phyloP scores from a whole-genome alignment of 2,888 invertebrate genomes.

The Acronicta alni region DNA sequence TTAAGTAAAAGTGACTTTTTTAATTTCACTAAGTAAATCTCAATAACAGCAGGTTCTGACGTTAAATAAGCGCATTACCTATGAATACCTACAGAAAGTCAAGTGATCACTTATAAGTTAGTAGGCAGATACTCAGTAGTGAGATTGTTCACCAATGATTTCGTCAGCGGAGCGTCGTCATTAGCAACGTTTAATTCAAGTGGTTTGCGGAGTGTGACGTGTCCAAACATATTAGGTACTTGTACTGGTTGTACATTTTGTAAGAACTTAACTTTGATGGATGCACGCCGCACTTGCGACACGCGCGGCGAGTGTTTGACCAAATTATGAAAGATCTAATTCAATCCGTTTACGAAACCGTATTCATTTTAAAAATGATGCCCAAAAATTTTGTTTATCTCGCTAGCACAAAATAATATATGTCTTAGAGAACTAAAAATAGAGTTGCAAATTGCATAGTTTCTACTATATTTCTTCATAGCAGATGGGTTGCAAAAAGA shows the following conservation, averaged over 20 bases:
- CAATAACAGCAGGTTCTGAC: too few species aligned
- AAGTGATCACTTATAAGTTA: too few species aligned
- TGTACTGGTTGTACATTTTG: conserved; percentile 2
- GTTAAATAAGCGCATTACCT: too few species aligned
- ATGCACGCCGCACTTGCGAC: conserved; percentile 23
- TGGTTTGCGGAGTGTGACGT: neutral
- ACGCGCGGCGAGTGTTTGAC: conserved; percentile 17
- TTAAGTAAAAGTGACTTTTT: too few species aligned
- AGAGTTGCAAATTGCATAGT: conserved; percentile 28
- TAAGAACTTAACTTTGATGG: conserved; percentile 7
- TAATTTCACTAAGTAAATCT: too few species aligned
- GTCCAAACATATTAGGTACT: neutral
- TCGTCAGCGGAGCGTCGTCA: neutral
- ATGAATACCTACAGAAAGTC: too few species aligned
- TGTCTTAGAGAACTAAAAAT: conserved; percentile 12
- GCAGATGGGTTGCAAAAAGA: conserved; percentile 52
- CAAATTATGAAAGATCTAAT: conserved; percentile 49
- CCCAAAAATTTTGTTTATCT: conserved; percentile 20
- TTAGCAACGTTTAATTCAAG: conserved; percentile 2
- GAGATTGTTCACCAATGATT: neutral
- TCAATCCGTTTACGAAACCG: conserved; percentile 44
- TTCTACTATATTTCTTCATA: conserved; percentile 22
- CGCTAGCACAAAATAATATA: conserved; percentile 9
- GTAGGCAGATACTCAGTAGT: too few species aligned
- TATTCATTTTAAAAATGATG: conserved; percentile 28